Percentiles rank a stretch among this genome's conserved stretches.
Evolutionary conservation across 2,113 vertebrate genomes (phyloP).

Genomic region (Telmatochromis sp.): DNA sequence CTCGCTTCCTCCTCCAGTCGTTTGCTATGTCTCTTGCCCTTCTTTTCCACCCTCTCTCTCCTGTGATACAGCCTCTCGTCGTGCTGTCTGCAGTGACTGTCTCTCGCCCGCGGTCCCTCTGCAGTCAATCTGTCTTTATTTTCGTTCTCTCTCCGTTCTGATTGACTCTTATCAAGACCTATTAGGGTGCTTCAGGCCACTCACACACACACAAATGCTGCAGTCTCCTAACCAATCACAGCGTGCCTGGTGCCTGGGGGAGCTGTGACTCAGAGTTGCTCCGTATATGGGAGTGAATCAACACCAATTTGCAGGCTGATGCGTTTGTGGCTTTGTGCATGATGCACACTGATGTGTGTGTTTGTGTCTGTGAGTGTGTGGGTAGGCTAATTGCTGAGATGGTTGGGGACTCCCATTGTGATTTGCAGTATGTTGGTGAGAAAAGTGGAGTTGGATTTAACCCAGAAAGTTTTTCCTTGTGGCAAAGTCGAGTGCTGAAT

Average conservation of each 20-base stretch:
- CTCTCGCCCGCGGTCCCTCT: background rate
- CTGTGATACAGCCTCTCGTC: background rate
- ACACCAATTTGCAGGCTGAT: conserved; percentile 16
- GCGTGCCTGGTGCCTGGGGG: background rate
- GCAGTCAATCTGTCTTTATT: conserved; percentile 39
- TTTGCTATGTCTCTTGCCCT: background rate
- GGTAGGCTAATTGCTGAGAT: background rate
- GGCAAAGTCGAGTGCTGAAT: background rate
- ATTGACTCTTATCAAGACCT: conserved; percentile 49
- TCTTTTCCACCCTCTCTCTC: background rate
- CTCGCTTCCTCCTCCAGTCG: background rate
- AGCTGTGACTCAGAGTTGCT: background rate
- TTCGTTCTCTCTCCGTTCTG: background rate
- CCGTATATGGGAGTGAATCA: background rate
- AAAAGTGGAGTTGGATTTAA: background rate
- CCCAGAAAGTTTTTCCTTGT: background rate
- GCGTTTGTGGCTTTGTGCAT: background rate
- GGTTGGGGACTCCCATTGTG: background rate
- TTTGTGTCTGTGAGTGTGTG: background rate
- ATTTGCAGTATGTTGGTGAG: background rate
- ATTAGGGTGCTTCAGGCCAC: conserved; percentile 9
- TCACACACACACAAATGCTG: background rate
- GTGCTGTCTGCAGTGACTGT: background rate
- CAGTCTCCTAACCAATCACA: background rate
- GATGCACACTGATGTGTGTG: background rate